phyloP scores from a whole-genome alignment of 2,113 vertebrate species.

The Charina bottae region DNA sequence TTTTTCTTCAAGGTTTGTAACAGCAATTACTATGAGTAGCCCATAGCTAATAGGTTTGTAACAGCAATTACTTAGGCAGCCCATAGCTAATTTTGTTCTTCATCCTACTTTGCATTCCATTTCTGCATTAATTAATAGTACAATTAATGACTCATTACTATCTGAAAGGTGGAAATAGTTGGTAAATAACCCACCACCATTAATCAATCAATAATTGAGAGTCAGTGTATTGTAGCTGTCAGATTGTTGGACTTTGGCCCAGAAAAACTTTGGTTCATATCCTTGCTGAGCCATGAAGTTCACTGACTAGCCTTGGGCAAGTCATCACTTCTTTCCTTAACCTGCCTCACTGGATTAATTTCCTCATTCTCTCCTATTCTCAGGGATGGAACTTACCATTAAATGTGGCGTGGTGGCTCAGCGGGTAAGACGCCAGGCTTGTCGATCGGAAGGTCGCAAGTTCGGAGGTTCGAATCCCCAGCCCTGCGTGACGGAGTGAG shows the following conservation, averaged over 20 bases:
- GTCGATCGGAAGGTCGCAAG: no score
- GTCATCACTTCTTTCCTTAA: background rate
- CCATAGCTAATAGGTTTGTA: background rate
- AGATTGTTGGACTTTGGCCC: background rate
- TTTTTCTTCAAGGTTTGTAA: background rate
- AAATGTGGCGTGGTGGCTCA: no score
- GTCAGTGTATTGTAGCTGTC: background rate
- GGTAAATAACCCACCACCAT: background rate
- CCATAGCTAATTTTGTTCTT: background rate
- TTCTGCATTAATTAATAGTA: background rate
- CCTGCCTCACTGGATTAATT: background rate
- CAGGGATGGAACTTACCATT: no score
- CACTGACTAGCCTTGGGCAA: background rate
- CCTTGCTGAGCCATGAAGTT: background rate
- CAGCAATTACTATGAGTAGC: background rate
- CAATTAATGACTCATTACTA: background rate
- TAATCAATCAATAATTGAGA: background rate
- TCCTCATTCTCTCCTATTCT: no score
- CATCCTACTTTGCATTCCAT: background rate
- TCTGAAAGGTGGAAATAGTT: background rate
- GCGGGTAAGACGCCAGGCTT: no score
- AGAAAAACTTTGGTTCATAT: background rate
- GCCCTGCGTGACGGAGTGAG: no score
- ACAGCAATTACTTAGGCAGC: background rate
- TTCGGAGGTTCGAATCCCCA: no score